Conservation (phyloP, 2,888 invertebrate species). For the Andrena flavipes region DNA sequence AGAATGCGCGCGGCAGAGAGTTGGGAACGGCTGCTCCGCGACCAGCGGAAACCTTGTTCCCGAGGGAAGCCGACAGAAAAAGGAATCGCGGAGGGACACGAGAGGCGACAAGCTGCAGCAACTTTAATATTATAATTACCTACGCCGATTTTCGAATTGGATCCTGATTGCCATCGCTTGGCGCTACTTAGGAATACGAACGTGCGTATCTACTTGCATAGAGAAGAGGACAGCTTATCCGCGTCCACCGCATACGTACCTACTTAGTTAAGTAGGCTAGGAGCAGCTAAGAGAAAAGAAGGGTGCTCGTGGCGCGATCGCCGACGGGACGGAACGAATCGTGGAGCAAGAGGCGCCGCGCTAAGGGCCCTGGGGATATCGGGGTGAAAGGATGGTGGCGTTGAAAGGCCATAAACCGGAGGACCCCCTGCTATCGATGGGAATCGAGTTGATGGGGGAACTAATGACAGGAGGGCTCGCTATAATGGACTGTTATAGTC, state of each 20-base stretch:
- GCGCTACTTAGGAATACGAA: not conserved
- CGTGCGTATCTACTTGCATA: no score
- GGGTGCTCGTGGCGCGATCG: not conserved
- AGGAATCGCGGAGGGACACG: slow-evolving; percentile 74
- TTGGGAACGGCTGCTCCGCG: slow-evolving; percentile 73
- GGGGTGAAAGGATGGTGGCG: slow-evolving; percentile 45
- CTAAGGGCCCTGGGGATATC: not conserved
- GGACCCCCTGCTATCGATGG: slow-evolving; percentile 62
- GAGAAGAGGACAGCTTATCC: not conserved
- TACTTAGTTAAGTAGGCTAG: no score
- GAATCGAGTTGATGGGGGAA: slow-evolving; percentile 69
- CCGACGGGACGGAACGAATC: not conserved
- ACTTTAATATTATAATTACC: slow-evolving; percentile 82
- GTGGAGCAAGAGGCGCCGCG: not conserved
- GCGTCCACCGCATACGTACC: not conserved
- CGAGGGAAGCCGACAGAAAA: slow-evolving; percentile 75
- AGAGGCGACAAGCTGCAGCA: slow-evolving; percentile 76
- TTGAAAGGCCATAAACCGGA: slow-evolving; percentile 58
- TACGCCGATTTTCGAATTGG: slow-evolving; percentile 74
- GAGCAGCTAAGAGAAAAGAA: no score
- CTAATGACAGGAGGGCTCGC: slow-evolving; percentile 73
- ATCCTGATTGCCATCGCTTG: slow-evolving; percentile 45
- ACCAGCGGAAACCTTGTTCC: slow-evolving; percentile 73
- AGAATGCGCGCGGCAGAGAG: not conserved
- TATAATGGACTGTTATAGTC: slow-evolving; percentile 76